Base-by-base conservation (phyloP, 2,113 vertebrate genomes). In the Arvicanthis niloticus region DNA sequence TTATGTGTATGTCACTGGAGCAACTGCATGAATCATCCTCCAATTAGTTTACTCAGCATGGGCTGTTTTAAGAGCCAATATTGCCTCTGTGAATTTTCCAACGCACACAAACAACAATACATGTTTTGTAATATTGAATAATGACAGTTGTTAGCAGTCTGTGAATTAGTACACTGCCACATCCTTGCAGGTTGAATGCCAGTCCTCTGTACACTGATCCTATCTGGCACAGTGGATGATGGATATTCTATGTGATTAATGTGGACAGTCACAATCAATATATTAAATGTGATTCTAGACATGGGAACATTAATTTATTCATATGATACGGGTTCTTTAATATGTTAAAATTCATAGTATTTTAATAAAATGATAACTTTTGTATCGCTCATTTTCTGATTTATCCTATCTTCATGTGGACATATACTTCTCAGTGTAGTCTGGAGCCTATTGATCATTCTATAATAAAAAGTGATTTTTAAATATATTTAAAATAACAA, bases 191-290 rank as follows among this genome's bases (percentile, higher is more conserved):
- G 62, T 94, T 89, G 76, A 72, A 89, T 58, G 86, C 24, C 34
- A 16, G 73, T 60, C 81, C 17, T 70, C 92, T 92, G 96, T 88
- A 68, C 7, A 89, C 7, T 58, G 56, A 13, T 77, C 13, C 86
- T 97, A 68, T 31, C 51, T n/a, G 88, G 76, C 86, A 89, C 37
- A 73, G 24, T 91, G 9, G 62, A 88, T 81, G 89, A 96, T 94
- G 93, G 97, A 93, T 94, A 85, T 68, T 48, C 77, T 73, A 80
- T 93, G 85, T n/a, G n/a, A 73, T 97, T 95, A 98, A 95, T 87
- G 72, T 82, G 0, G 0, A 62, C 75, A 65, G 92, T 81, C 86
- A 97, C 91, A 97, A 97, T 91, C 85, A 97, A 97, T 97, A 96
- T 91, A 75, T 86, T 86, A 7, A 31, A 67, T 94, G n/a, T 77